Percentiles rank a stretch among this genome's conserved stretches.
These are phyloP conservation scores for Puntigrus tetrazona DNA, from an alignment of 2,113 vertebrate species.

Conservation along the genomic window DNA sequence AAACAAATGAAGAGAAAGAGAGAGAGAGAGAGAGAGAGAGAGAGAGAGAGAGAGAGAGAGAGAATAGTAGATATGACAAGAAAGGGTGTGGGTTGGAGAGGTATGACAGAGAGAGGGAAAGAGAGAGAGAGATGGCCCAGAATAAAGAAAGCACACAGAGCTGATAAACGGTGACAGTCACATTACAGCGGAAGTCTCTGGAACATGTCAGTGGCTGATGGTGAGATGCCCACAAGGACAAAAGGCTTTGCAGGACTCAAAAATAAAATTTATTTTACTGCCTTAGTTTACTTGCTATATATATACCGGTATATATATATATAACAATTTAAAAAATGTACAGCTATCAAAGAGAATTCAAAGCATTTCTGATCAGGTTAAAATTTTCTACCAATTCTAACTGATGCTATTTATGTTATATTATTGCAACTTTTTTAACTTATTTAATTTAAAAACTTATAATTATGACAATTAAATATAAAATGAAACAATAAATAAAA, in stretches of 20 bases:
- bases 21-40: no score
- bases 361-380: no score
- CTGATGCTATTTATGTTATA: no score
- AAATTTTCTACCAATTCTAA: no score
- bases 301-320: no score
- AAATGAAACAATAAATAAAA: no score
- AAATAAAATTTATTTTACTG: neutral
- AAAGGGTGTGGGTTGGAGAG: neutral
- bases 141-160: conserved; percentile 16
- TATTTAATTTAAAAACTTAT: no score
- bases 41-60: no score
- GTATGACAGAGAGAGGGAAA: neutral
- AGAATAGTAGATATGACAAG: neutral
- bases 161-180: conserved; percentile 20
- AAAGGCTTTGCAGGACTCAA: neutral
- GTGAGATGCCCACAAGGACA: conserved; percentile 32
- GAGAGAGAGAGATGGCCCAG: conserved; percentile 12
- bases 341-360: no score
- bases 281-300: neutral
- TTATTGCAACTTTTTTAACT: no score
- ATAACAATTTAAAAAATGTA: no score
- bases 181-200: conserved; percentile 33
- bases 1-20: neutral
- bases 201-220: conserved; percentile 32
- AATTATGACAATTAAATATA: no score